A percentile compares a stretch with the other conserved stretches of the same genome.
Evolutionary conservation across 2,797 vertebrate species (phyloP).

Genomic region (Lagodon rhomboides): DNA sequence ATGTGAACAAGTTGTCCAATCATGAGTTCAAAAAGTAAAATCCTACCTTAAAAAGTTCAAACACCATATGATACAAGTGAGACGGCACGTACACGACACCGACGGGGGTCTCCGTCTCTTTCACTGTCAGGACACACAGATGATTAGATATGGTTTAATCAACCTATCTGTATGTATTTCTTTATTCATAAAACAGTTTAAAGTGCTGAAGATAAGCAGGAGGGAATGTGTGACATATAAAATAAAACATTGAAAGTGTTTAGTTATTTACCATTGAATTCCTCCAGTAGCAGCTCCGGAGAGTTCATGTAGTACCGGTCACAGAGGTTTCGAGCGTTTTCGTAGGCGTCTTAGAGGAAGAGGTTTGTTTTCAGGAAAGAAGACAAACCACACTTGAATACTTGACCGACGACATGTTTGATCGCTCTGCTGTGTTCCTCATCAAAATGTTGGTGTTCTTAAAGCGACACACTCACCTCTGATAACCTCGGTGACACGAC

Average conservation of each 20-base stretch:
- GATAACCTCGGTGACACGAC: conserved; percentile 92
- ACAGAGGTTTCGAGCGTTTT: conserved; percentile 95
- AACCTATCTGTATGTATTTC: neutral
- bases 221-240: neutral
- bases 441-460: neutral
- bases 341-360: conserved; percentile 91
- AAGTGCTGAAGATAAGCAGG: neutral
- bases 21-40: neutral
- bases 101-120: conserved; percentile 89
- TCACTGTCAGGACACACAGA: conserved; percentile 80
- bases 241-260: neutral
- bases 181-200: neutral
- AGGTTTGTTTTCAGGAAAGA: neutral
- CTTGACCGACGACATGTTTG: neutral
- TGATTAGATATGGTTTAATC: neutral
- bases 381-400: rapidly evolving
- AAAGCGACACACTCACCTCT: conserved; percentile 85
- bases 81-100: conserved; percentile 97
- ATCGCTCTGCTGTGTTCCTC: neutral
- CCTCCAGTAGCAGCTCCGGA: conserved; percentile 93
- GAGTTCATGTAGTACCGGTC: conserved; percentile 98
- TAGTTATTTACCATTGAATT: conserved; percentile 88
- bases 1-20: too few species aligned
- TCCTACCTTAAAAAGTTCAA: conserved; percentile 98
- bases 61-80: conserved; percentile 99